phyloP scores from a whole-genome alignment of 2,797 vertebrate genomes.

The Rhinella marina region DNA sequence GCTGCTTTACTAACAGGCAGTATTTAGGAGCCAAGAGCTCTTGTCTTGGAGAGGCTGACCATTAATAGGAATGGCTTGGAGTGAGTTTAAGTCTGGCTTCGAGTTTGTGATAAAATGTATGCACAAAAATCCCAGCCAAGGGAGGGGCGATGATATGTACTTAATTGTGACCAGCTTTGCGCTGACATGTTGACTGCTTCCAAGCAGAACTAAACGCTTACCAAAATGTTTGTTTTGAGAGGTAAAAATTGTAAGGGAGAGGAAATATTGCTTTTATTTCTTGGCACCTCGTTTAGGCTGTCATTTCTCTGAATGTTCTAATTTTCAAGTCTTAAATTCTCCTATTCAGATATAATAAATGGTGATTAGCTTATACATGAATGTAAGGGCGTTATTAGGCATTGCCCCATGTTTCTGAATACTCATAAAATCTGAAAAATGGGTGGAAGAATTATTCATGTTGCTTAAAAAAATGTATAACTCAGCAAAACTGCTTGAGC shows the following conservation, averaged over 20 bases:
- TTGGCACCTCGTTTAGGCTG: slow-evolving; percentile 53
- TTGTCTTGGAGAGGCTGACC: slow-evolving; percentile 60
- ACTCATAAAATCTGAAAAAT: neutral
- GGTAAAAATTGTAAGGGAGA: slow-evolving; percentile 62
- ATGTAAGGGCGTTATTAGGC: slow-evolving; percentile 62
- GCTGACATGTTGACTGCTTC: slow-evolving; percentile 50
- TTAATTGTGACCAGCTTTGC: slow-evolving; percentile 45
- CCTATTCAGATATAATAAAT: slow-evolving; percentile 61
- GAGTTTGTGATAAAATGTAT: slow-evolving; percentile 38
- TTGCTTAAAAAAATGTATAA: slow-evolving; percentile 1
- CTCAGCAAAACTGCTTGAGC: neutral
- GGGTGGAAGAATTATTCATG: neutral
- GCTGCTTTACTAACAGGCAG: slow-evolving; percentile 20
- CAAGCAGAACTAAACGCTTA: slow-evolving; percentile 41
- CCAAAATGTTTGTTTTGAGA: slow-evolving; percentile 61
- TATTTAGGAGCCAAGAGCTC: slow-evolving; percentile 33
- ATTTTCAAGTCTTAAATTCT: slow-evolving; percentile 54
- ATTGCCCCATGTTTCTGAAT: slow-evolving; percentile 49
- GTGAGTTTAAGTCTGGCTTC: neutral
- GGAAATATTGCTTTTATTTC: slow-evolving; percentile 58
- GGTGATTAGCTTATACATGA: slow-evolving; percentile 63
- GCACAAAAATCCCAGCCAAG: slow-evolving; percentile 9
- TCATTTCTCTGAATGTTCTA: slow-evolving; percentile 60
- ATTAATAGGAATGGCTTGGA: slow-evolving; percentile 52
- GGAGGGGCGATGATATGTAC: slow-evolving; percentile 52